Percentiles rank a stretch among this genome's conserved stretches.
phyloP scores from a whole-genome alignment of 2,113 vertebrate genomes.

The Pygoscelis adeliae region DNA sequence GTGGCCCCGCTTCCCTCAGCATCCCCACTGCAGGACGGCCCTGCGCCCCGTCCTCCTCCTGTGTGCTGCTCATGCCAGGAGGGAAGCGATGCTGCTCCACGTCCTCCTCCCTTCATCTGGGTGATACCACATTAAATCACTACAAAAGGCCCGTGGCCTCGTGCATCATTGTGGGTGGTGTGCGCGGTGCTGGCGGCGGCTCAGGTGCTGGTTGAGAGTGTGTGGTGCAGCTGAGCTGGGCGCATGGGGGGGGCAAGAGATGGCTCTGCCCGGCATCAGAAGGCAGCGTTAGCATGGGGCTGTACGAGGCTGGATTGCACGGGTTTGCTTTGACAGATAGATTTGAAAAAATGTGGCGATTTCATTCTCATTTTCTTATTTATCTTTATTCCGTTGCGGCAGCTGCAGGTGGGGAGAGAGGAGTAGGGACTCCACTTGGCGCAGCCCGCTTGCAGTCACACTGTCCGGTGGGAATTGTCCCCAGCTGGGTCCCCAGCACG shows the following conservation, averaged over 20 bases:
- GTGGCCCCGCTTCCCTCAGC: not conserved
- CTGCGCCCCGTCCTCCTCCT: accelerated
- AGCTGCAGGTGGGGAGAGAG: not conserved
- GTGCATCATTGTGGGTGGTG: slow-evolving; percentile 28
- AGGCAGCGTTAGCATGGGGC: not conserved
- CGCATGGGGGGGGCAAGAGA: not conserved
- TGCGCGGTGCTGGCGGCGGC: not conserved
- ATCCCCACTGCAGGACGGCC: not conserved
- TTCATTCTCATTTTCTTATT: not conserved
- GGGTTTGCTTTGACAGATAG: not conserved
- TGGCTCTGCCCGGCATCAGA: not conserved
- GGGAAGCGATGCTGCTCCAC: not conserved
- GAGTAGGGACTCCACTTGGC: not conserved
- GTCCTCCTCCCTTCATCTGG: not conserved
- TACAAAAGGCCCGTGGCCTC: not conserved
- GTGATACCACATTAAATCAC: slow-evolving; percentile 44
- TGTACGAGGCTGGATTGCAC: not conserved
- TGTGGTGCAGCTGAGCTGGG: not conserved
- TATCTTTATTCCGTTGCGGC: not conserved
- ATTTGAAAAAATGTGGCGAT: not conserved
- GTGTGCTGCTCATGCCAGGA: not conserved
- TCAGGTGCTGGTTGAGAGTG: slow-evolving; percentile 46
- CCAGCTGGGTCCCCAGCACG: not conserved
- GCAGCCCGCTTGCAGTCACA: accelerated
- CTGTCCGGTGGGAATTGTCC: not conserved